Evolutionary conservation across 1,140 invertebrate species (phyloP).

Genomic region (Gonioctena quinquepunctata): DNA sequence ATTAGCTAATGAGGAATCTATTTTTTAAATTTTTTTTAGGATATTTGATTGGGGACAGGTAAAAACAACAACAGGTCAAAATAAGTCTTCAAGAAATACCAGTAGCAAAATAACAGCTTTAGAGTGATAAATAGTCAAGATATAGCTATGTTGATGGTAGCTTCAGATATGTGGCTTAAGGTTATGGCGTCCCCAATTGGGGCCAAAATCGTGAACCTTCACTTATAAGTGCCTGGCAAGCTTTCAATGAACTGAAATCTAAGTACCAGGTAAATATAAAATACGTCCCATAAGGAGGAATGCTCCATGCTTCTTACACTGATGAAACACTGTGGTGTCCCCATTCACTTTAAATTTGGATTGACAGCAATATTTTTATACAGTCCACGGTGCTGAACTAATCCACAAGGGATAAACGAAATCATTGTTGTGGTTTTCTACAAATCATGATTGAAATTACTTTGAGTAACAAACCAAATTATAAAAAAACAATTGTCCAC

Average conservation of each 20-base stretch:
- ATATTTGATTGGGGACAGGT: slow-evolving; percentile 75
- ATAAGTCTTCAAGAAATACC: slow-evolving; percentile 53
- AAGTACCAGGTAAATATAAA: slow-evolving; percentile 11
- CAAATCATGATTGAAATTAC: too few species aligned
- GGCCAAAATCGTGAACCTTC: slow-evolving; percentile 59
- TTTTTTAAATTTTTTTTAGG: slow-evolving; percentile 51
- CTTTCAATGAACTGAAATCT: slow-evolving; percentile 68
- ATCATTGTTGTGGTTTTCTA: too few species aligned
- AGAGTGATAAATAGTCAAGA: slow-evolving; percentile 91
- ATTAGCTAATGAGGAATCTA: background rate
- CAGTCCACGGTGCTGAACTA: too few species aligned
- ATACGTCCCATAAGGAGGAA: too few species aligned
- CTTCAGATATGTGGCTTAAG: slow-evolving; percentile 78
- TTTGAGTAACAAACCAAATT: too few species aligned
- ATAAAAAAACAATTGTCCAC: too few species aligned
- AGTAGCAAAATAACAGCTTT: slow-evolving; percentile 74
- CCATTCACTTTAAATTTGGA: too few species aligned
- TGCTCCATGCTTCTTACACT: too few species aligned
- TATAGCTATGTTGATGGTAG: slow-evolving; percentile 71
- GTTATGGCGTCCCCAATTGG: slow-evolving; percentile 65
- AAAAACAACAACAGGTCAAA: slow-evolving; percentile 63
- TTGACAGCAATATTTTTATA: too few species aligned
- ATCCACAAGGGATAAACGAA: too few species aligned
- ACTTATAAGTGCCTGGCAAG: slow-evolving; percentile 82
- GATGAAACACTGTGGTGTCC: too few species aligned